These are phyloP conservation scores for Anthoscopus minutus DNA, from an alignment of 2,113 vertebrate species.

Conservation along the genomic window DNA sequence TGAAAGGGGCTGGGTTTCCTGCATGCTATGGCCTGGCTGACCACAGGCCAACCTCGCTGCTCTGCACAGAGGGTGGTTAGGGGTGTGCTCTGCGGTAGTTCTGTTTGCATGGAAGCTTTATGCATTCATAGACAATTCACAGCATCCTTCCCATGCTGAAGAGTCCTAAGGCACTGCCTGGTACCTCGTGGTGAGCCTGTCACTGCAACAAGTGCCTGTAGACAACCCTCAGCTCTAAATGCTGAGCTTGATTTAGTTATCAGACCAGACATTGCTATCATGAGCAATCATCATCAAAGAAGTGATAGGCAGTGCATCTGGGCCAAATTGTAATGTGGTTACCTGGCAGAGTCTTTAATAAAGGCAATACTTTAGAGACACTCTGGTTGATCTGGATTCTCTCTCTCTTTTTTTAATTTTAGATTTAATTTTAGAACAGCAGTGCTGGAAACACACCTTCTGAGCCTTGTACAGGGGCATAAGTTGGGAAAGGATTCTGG, in stretches of 20 bases:
- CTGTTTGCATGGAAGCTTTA: background rate
- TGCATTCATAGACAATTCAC: background rate
- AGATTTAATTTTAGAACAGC: slow-evolving; percentile 18
- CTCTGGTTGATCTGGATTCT: background rate
- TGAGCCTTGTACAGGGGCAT: background rate
- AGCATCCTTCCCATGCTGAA: background rate
- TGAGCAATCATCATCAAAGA: background rate
- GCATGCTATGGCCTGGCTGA: background rate
- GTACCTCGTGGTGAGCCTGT: background rate
- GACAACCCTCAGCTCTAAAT: background rate
- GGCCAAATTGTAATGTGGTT: background rate
- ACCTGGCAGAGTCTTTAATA: slow-evolving; percentile 7
- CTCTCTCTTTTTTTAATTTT: background rate
- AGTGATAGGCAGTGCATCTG: background rate
- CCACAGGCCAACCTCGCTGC: background rate
- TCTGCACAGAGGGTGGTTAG: accelerated
- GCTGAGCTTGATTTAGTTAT: background rate
- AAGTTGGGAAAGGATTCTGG: background rate
- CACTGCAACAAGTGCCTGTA: background rate
- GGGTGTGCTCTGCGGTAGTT: accelerated
- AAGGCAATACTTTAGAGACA: slow-evolving; percentile 29
- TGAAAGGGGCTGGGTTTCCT: background rate
- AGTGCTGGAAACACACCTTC: background rate
- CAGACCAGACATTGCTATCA: background rate
- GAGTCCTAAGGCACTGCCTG: background rate